A percentile compares a stretch with the other conserved stretches of the same genome.
Evolutionary conservation across 2,113 vertebrate genomes (phyloP).

Genomic region (Empidonax traillii): DNA sequence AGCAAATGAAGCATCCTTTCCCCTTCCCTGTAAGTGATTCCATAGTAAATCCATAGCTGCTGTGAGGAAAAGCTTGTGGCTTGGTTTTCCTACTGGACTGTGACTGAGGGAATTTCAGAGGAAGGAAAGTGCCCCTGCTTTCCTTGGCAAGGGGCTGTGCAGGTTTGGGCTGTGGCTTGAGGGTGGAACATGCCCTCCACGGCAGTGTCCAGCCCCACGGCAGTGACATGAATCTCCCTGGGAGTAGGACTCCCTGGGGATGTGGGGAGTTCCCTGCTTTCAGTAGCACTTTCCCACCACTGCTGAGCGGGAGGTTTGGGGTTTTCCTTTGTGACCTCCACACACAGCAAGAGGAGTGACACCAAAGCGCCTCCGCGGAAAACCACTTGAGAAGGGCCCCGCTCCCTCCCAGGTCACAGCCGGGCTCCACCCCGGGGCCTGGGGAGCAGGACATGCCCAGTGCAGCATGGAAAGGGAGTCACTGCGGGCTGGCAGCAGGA

Average conservation of each 20-base stretch:
- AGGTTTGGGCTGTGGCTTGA: background rate
- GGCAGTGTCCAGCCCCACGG: background rate
- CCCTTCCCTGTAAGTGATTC: background rate
- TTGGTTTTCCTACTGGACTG: background rate
- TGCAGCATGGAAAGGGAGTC: background rate
- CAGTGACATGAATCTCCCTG: background rate
- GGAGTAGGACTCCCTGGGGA: rapidly evolving
- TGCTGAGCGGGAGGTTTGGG: background rate
- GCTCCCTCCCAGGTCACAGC: background rate
- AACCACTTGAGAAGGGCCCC: background rate
- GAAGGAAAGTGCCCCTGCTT: background rate
- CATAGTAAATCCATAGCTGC: background rate
- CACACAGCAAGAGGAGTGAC: background rate
- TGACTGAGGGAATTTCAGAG: background rate
- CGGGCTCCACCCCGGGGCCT: background rate
- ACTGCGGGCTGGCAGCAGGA: rapidly evolving
- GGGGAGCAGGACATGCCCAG: background rate
- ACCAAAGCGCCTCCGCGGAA: background rate
- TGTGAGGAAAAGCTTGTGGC: background rate
- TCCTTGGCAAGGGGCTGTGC: background rate
- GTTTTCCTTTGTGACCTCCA: background rate
- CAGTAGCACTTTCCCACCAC: background rate
- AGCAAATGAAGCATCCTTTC: background rate
- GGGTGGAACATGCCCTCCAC: too few relatives aligned
- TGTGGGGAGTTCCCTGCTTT: background rate